Evolutionary conservation across 2,888 invertebrate genomes (phyloP), one percentile per base, ranked within the genome.

Genomic region (Palloptera scutellata): DNA sequence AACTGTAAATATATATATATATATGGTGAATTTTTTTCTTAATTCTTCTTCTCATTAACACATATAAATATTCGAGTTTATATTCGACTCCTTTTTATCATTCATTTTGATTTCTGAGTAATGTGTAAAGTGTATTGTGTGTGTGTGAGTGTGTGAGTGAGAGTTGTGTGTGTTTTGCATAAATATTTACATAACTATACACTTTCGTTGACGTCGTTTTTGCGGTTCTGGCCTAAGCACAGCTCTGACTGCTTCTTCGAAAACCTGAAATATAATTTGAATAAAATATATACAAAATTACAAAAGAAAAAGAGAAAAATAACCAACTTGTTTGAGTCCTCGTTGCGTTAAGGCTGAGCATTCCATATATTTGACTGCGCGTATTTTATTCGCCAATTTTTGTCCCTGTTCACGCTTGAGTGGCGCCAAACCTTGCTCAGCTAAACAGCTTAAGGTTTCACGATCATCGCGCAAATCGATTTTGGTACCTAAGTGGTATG

Each of bases 301-400:
- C 43, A 17, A 11, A 55, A 41, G 41, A 20, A 3, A 45, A 67
- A 12, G 51, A 42, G 40, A 13, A 57, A 8, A 3, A 88, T 88
- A 15, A 72, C 77, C 75, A 78, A 89, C 89, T 89, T 96, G 96
- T 86, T 97, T 97, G 67, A 99, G 89, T 72, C 98, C 98, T 82
- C 98, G 91, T 86, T 99, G 99, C 77, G 99, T 99, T 75, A 99
- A 88, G 70, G 99, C 99, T 65, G 98, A 98, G 87, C 99, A 99
- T 88, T 99, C 99, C 92, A 99, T 95, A 85, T 99, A 99, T 88
- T 97, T 97, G 67, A 97, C 96, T 75, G 98, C 98, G 85, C 98
- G 91, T 83, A 99, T 95, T 91, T 98, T 98, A 85, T 97, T 97
- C 54, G 98, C 97, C 88, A 99, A 88, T 86, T 98, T 98, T 85